phyloP scores from a whole-genome alignment of 2,888 invertebrate species.

The Volucella inflata region DNA sequence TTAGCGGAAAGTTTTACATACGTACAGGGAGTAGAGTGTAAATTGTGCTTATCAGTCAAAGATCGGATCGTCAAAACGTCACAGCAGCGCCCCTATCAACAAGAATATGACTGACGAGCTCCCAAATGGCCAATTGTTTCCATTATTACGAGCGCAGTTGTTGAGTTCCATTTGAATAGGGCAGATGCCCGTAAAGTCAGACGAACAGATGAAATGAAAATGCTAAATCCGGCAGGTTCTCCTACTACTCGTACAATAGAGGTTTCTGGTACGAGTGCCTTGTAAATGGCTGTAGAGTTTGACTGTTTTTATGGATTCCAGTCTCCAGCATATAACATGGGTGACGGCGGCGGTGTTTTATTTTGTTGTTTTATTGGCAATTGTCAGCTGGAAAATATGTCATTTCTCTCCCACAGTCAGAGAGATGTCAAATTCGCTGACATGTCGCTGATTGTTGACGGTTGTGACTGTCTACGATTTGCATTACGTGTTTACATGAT shows the following conservation, averaged over 20 bases:
- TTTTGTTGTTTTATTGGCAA: constrained; percentile 49
- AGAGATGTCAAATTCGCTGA: constrained; percentile 61
- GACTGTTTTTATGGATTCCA: background rate
- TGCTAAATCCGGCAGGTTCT: constrained; percentile 60
- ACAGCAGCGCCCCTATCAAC: background rate
- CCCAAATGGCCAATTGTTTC: constrained; percentile 60
- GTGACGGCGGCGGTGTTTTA: no score
- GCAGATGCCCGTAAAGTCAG: background rate
- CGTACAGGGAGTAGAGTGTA: no score
- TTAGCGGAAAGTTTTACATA: no score
- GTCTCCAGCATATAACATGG: no score
- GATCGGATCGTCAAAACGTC: no score
- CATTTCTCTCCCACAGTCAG: constrained; percentile 67
- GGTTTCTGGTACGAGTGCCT: constrained; percentile 5
- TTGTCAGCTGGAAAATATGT: constrained; percentile 71
- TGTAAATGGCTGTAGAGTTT: background rate
- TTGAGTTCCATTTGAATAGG: no score
- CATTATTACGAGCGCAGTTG: no score
- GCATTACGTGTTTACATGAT: constrained; percentile 51
- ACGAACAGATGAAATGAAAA: constrained; percentile 11
- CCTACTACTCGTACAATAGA: constrained; percentile 53
- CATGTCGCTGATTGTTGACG: constrained; percentile 64
- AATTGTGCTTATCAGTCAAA: no score
- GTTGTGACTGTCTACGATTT: constrained; percentile 54
- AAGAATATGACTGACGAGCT: constrained; percentile 64